Evolutionary conservation across 2,888 invertebrate genomes (phyloP).

Genomic region (Thecocarcelia acutangulata): DNA sequence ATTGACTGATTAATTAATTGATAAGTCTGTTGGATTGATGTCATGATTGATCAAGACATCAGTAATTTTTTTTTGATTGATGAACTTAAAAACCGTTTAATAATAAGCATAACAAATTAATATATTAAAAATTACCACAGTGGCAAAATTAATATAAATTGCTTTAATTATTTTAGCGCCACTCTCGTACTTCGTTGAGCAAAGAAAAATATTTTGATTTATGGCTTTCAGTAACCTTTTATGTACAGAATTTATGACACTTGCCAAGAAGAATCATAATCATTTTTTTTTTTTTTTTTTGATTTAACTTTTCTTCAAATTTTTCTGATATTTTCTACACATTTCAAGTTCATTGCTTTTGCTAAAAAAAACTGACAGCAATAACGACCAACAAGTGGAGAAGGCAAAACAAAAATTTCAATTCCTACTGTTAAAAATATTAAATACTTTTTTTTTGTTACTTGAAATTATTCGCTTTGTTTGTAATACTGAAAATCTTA

Average conservation of each 20-base stretch:
- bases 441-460: neutral
- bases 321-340: neutral
- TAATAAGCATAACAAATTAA: too few species aligned
- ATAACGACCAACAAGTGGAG: constrained; percentile 23
- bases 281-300: too few species aligned
- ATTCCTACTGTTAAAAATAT: constrained; percentile 6
- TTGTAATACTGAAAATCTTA: neutral
- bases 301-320: neutral
- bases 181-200: too few species aligned
- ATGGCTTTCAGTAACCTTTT: neutral
- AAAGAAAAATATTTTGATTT: neutral
- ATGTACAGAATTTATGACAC: neutral
- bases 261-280: neutral
- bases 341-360: constrained; percentile 50
- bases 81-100: too few species aligned
- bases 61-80: too few species aligned
- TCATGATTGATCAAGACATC: too few species aligned
- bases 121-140: too few species aligned
- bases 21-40: too few species aligned
- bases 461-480: neutral
- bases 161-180: too few species aligned
- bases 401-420: neutral
- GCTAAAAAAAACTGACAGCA: neutral
- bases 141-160: too few species aligned
- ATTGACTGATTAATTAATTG: too few species aligned